Percentiles rank a stretch among this genome's conserved stretches.
Evolutionary conservation across 2,113 vertebrate species (phyloP).

Genomic region (Brachirus orientalis): DNA sequence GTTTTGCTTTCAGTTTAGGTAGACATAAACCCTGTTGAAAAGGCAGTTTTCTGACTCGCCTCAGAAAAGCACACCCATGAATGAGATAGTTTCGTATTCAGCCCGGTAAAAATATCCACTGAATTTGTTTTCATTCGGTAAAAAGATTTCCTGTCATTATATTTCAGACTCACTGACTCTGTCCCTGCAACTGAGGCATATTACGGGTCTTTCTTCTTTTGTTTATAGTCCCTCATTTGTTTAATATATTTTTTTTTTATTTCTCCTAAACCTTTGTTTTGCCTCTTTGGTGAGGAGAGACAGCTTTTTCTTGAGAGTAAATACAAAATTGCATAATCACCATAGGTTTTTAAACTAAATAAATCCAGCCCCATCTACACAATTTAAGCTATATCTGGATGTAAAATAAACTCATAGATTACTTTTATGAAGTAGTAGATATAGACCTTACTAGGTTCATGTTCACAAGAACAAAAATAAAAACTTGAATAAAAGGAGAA

Average conservation of each 20-base stretch:
- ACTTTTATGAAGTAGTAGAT: no score
- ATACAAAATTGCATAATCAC: neutral
- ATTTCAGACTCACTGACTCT: neutral
- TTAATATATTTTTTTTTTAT: no score
- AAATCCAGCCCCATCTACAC: neutral
- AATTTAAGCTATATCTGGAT: neutral
- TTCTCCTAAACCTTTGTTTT: no score
- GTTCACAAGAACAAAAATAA: neutral
- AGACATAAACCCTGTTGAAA: no score
- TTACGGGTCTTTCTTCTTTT: neutral
- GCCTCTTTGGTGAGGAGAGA: no score
- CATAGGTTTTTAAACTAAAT: neutral
- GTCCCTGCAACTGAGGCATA: slow-evolving; percentile 10
- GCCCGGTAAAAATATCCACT: slow-evolving; percentile 6
- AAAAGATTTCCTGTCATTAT: slow-evolving; percentile 16
- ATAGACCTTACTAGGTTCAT: neutral
- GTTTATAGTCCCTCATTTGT: no score
- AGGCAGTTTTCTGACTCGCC: neutral
- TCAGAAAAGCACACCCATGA: neutral
- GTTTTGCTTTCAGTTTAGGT: no score
- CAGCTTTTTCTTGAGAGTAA: no score
- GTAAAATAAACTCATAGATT: neutral
- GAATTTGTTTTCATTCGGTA: slow-evolving; percentile 36
- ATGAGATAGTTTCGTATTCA: neutral
- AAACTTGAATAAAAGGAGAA: neutral